phyloP scores from a whole-genome alignment of 2,888 invertebrate genomes.

The Vannuccia rotundouncinata region DNA sequence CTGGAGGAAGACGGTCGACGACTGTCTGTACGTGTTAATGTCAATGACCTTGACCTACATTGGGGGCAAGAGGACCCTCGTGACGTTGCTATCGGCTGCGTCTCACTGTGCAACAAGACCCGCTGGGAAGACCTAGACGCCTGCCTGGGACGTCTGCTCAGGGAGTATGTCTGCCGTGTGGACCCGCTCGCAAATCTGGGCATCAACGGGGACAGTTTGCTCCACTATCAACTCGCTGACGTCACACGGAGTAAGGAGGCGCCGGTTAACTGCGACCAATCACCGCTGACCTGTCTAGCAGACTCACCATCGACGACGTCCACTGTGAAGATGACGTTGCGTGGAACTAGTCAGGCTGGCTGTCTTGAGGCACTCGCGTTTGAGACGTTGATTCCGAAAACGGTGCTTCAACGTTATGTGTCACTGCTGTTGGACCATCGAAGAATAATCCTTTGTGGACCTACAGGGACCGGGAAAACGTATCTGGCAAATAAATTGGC shows the following conservation, averaged over 20 bases:
- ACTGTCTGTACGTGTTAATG: conserved; percentile 38
- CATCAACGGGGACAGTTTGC: conserved; percentile 74
- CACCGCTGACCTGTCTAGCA: conserved; percentile 1
- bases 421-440: conserved; percentile 83
- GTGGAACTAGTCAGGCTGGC: background rate
- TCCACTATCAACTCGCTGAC: conserved; percentile 86
- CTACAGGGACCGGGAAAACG: conserved; percentile 91
- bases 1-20: conserved; percentile 37
- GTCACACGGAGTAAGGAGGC: conserved; percentile 45
- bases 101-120: conserved; percentile 82
- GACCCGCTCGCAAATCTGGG: conserved; percentile 86
- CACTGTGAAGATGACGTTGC: background rate
- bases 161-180: conserved; percentile 71
- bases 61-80: background rate
- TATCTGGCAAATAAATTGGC: conserved; percentile 88
- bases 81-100: conserved; percentile 64
- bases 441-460: conserved; percentile 89
- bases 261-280: conserved; percentile 8
- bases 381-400: conserved; percentile 88
- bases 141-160: conserved; percentile 80
- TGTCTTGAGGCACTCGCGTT: conserved; percentile 87
- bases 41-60: background rate
- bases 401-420: conserved; percentile 84
- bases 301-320: background rate
- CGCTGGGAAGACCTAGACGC: conserved; percentile 90